Percentiles rank a stretch among this genome's conserved stretches.
Conservation (phyloP, 2,797 vertebrate species). For the Coccyzus lansbergi region DNA sequence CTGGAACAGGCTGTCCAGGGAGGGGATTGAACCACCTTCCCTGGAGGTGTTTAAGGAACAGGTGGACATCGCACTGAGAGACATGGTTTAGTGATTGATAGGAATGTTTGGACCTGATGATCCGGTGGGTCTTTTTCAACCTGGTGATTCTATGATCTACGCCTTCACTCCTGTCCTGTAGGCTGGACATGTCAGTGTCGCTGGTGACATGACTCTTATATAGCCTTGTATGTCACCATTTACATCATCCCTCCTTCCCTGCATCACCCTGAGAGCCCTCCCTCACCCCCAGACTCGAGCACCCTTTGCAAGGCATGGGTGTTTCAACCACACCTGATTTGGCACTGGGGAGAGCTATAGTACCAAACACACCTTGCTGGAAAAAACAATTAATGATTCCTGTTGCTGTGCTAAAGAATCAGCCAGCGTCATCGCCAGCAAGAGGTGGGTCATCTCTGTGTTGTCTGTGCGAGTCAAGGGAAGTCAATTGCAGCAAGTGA, state of each 20-base stretch:
- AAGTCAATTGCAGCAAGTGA: not conserved
- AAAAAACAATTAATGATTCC: not conserved
- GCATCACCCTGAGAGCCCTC: not conserved
- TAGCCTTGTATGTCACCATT: not conserved
- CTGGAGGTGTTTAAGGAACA: no score
- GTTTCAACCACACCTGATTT: not conserved
- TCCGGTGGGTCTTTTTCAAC: no score
- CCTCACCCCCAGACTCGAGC: not conserved
- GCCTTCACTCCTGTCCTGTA: rapidly evolving
- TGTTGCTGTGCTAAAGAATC: not conserved
- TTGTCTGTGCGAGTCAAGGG: not conserved
- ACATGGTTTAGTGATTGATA: no score
- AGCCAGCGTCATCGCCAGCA: not conserved
- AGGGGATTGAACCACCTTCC: no score
- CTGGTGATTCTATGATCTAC: no score
- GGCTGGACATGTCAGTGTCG: not conserved
- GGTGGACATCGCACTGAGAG: no score
- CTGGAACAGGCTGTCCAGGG: no score
- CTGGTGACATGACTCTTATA: rapidly evolving
- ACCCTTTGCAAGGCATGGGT: not conserved
- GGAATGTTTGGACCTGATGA: no score
- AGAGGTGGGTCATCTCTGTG: rapidly evolving
- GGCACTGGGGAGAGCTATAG: not conserved
- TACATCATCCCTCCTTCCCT: not conserved
- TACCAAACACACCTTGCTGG: rapidly evolving